Evolutionary conservation across 2,888 invertebrate species (phyloP), one percentile per base, ranked within the genome.

Genomic region (Syrista parreyssii): DNA sequence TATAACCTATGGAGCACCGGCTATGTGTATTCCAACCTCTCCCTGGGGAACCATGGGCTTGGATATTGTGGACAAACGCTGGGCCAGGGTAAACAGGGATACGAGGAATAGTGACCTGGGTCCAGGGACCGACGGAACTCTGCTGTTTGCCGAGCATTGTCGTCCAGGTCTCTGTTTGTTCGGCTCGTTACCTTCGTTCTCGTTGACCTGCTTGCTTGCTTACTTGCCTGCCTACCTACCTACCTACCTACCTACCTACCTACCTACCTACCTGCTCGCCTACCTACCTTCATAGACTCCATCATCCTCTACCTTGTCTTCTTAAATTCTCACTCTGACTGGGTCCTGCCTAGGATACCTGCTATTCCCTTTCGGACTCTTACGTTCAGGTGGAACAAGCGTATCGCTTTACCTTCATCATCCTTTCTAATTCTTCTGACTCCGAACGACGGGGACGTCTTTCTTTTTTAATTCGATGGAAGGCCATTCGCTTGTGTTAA

Each of bases 101-200:
- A 32, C 11, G 75, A 68, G 74, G 40, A 79, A 82, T 74, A 75
- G 69, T 81, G 84, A 84, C 83, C 85, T 77, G 83, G 68, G 75
- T 78, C 69, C 79, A 55, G 40, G 40, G 74, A n/a, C 71, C 79
- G 79, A 73, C 78, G 76, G 36, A 35, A 78, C 79, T 79, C 75
- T 76, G 76, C 76, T 84, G 82, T 83, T 86, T 86, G 72, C 84
- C 76, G 75, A 74, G 73, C 79, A 82, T 82, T 83, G 84, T 83
- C 83, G 78, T 79, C 78, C 40, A 55, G 74, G 75, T 68, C 55
- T 75, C 68, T 79, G 82, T 82, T 82, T 79, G 79, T 71, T 78
- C 79, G 71, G 12, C 78, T 82, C 75, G 81, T 83, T 84, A 77
- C 73, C 74, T 75, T 79, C 71, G 74, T 68, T 80, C 77, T 69